Conservation (phyloP, 2,888 invertebrate species). For the Lepeophtheirus nordmannii region DNA sequence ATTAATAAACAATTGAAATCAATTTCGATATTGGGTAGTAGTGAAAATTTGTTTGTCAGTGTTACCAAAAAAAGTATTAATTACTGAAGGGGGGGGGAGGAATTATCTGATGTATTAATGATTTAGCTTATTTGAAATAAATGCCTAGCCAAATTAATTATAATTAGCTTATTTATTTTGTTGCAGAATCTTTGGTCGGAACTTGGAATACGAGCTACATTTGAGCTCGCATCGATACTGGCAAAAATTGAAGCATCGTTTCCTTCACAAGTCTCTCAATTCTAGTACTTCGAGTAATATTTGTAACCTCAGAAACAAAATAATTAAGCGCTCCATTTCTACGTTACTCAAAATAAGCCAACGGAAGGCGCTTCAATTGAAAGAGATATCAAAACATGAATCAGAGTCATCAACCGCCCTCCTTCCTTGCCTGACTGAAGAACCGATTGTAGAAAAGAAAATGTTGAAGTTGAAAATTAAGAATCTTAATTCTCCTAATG, state of each 20-base stretch:
- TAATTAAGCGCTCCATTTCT: not conserved
- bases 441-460: not conserved
- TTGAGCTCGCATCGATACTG: not conserved
- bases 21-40: too few species aligned
- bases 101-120: too few species aligned
- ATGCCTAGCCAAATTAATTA: not conserved
- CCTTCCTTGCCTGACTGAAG: not conserved
- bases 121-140: not conserved
- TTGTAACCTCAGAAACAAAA: not conserved
- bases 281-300: not conserved
- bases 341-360: not conserved
- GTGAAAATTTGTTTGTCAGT: too few species aligned
- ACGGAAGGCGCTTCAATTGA: not conserved
- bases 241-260: not conserved
- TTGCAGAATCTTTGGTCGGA: slow-evolving; percentile 13
- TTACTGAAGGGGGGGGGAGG: too few species aligned
- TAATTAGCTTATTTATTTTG: too few species aligned
- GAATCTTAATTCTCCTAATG: not conserved
- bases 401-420: not conserved
- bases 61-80: too few species aligned
- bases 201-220: slow-evolving; percentile 14
- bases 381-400: not conserved
- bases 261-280: not conserved
- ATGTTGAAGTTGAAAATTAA: not conserved
- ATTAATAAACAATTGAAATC: too few species aligned